Percentiles rank a stretch among this genome's conserved stretches.
phyloP scores from a whole-genome alignment of 53 echinoderm and acorn worm species.

The Stichopus horrens region DNA sequence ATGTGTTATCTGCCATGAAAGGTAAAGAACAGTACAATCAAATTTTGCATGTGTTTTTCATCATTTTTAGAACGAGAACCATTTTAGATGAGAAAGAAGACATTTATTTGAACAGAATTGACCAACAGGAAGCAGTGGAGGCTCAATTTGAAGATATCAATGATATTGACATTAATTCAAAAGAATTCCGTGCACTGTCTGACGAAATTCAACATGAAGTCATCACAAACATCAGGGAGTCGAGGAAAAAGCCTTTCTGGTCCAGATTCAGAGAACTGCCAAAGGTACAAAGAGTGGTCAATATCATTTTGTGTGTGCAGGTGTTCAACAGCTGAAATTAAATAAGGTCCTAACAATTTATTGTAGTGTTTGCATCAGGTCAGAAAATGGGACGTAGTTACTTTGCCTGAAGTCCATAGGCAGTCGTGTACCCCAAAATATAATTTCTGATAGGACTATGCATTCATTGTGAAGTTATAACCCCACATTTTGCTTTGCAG shows the following conservation, averaged over 20 bases:
- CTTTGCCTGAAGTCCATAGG: too few species aligned
- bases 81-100: slow-evolving; percentile 57
- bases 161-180: slow-evolving; percentile 73
- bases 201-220: slow-evolving; percentile 89
- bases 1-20: too few species aligned
- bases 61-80: slow-evolving; percentile 17
- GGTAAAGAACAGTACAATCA: too few species aligned
- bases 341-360: too few species aligned
- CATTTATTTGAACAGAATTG: slow-evolving; percentile 37
- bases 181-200: slow-evolving; percentile 70
- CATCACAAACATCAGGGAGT: slow-evolving; percentile 75
- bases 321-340: neutral
- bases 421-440: too few species aligned
- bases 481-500: too few species aligned
- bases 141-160: slow-evolving; percentile 57
- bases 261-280: slow-evolving; percentile 68
- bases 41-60: too few species aligned
- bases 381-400: too few species aligned
- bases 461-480: too few species aligned
- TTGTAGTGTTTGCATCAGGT: too few species aligned
- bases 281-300: slow-evolving; percentile 55
- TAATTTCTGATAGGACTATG: too few species aligned
- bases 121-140: slow-evolving; percentile 29
- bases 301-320: neutral
- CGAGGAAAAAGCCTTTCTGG: slow-evolving; percentile 79